phyloP scores from a whole-genome alignment of 2,888 invertebrate species.

The Latrodectus hesperus region DNA sequence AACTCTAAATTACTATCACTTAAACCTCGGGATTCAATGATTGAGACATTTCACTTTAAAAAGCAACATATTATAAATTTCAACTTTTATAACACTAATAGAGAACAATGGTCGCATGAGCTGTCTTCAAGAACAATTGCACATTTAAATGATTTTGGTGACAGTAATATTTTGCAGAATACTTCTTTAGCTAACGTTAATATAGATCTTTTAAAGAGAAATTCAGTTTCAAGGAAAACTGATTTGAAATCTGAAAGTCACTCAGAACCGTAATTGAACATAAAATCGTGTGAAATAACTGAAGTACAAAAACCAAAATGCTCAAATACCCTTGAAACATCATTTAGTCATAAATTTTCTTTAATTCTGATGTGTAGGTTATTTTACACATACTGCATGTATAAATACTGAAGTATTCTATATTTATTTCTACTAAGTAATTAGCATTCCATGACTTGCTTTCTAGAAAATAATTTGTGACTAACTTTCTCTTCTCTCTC shows the following conservation, averaged over 20 bases:
- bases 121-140: constrained; percentile 37
- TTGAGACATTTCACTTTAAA: constrained; percentile 56
- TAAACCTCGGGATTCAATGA: constrained; percentile 21
- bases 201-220: constrained; percentile 12
- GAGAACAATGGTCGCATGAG: constrained; percentile 58
- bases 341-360: constrained; percentile 17
- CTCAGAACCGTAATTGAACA: constrained; percentile 8
- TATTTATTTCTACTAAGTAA: no score
- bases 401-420: no score
- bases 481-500: no score
- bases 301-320: constrained; percentile 8
- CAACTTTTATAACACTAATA: constrained; percentile 60
- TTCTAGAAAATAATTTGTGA: no score
- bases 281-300: constrained; percentile 21
- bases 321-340: background rate
- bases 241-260: constrained; percentile 13
- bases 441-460: no score
- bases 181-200: background rate
- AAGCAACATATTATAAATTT: constrained; percentile 59
- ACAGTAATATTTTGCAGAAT: constrained; percentile 18
- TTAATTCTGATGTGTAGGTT: constrained; percentile 25
- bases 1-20: constrained; percentile 35
- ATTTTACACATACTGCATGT: background rate
- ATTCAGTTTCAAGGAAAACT: constrained; percentile 6
- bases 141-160: constrained; percentile 9